Percentiles rank a stretch among this genome's conserved stretches.
Conservation (phyloP, 2,888 invertebrate genomes). For the Strigamia maritima region DNA sequence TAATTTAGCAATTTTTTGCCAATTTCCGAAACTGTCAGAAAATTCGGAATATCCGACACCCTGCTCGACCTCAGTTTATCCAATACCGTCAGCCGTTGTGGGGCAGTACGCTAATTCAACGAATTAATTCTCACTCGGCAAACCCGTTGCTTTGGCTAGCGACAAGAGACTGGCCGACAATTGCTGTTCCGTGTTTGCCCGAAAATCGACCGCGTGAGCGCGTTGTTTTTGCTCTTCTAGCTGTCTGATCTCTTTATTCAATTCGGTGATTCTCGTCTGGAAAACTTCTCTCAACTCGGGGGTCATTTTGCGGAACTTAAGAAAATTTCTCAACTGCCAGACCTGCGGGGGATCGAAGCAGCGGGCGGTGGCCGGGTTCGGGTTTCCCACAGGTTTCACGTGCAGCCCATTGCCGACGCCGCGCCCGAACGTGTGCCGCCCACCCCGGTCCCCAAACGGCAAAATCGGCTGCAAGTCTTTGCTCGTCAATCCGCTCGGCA, state of each 20-base stretch:
- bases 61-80: too few species aligned
- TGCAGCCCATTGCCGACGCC: background rate
- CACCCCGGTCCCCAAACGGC: background rate
- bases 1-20: too few species aligned
- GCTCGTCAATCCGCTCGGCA: background rate
- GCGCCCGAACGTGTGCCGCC: background rate
- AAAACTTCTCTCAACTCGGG: background rate
- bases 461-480: background rate
- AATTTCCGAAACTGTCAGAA: too few species aligned
- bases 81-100: too few species aligned
- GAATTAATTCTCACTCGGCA: background rate
- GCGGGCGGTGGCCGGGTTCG: background rate
- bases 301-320: background rate
- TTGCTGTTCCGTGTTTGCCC: background rate
- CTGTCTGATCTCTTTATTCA: background rate
- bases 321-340: background rate
- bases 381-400: background rate
- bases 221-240: background rate
- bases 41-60: too few species aligned
- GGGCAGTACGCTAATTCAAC: too few species aligned
- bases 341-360: background rate
- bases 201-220: background rate
- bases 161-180: background rate
- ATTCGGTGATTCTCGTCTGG: background rate
- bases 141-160: constrained; percentile 19